phyloP scores from a whole-genome alignment of 2,113 vertebrate genomes.

The Hippocampus zosterae region DNA sequence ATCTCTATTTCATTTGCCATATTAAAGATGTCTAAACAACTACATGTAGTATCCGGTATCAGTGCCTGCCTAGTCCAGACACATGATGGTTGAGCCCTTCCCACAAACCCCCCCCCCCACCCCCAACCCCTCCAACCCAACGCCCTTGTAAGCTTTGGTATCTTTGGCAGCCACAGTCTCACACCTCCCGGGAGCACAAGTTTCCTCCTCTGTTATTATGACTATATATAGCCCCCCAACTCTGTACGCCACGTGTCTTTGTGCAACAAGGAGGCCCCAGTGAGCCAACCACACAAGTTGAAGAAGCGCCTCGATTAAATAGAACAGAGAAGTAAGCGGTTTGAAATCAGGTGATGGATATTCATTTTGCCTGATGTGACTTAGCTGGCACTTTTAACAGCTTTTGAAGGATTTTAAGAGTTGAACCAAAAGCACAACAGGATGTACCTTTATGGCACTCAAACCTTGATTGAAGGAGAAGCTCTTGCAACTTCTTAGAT shows the following conservation, averaged over 20 bases:
- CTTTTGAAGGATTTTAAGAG: neutral
- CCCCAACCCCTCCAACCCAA: neutral
- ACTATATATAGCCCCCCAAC: conserved; percentile 53
- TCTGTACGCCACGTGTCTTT: conserved; percentile 47
- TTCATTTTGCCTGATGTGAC: neutral
- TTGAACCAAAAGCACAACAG: neutral
- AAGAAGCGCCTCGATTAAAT: neutral
- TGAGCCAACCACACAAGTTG: conserved; percentile 33
- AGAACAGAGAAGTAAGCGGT: neutral
- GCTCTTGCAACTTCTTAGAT: neutral
- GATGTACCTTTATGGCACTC: neutral
- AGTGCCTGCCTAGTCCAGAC: conserved; percentile 5
- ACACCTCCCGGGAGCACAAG: conserved; percentile 52
- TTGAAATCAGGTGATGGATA: neutral
- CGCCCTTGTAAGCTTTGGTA: conserved; percentile 30
- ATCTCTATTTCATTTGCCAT: conserved; percentile 5
- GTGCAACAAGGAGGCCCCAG: conserved; percentile 25
- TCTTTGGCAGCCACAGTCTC: conserved; percentile 52
- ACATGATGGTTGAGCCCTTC: conserved; percentile 16
- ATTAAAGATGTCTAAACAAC: neutral
- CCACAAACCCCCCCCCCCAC: neutral
- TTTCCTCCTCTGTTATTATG: conserved; percentile 61
- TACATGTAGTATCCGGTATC: neutral
- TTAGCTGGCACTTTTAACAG: neutral
- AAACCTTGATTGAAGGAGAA: neutral